Percentiles rank a stretch among this genome's conserved stretches.
These are phyloP conservation scores for Oophaga pumilio DNA, from an alignment of 2,113 vertebrate species.

Conservation along the genomic window DNA sequence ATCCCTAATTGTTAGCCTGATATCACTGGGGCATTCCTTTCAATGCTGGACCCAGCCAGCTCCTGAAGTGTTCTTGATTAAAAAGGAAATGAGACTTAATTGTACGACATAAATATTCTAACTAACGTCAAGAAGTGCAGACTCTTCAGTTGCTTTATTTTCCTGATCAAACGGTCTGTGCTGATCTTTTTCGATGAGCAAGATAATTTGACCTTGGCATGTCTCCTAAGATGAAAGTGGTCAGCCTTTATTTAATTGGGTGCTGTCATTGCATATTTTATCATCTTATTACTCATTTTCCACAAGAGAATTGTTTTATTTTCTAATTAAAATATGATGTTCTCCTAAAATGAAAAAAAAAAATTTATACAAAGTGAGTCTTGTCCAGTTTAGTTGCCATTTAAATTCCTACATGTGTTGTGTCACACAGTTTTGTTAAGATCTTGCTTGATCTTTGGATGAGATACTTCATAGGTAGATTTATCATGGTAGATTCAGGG, in stretches of 20 bases:
- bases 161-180: not conserved
- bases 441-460: no score
- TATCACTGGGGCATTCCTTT: not conserved
- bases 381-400: no score
- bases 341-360: no score
- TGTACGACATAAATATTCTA: not conserved
- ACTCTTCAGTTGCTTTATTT: slow-evolving; percentile 4
- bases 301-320: not conserved
- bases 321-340: not conserved
- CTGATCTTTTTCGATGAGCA: not conserved
- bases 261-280: not conserved
- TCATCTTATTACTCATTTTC: not conserved
- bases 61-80: not conserved
- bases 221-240: not conserved
- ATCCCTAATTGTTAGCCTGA: not conserved
- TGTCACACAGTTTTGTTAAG: no score
- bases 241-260: not conserved
- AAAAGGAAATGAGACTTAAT: slow-evolving; percentile 3
- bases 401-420: no score
- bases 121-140: not conserved
- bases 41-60: not conserved
- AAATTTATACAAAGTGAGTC: no score
- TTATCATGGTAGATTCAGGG: no score
- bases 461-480: no score
- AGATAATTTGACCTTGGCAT: slow-evolving; percentile 6